Evolutionary conservation across 2,113 vertebrate genomes (phyloP), one percentile per base, ranked within the genome.

Genomic region (Mixornis gularis): DNA sequence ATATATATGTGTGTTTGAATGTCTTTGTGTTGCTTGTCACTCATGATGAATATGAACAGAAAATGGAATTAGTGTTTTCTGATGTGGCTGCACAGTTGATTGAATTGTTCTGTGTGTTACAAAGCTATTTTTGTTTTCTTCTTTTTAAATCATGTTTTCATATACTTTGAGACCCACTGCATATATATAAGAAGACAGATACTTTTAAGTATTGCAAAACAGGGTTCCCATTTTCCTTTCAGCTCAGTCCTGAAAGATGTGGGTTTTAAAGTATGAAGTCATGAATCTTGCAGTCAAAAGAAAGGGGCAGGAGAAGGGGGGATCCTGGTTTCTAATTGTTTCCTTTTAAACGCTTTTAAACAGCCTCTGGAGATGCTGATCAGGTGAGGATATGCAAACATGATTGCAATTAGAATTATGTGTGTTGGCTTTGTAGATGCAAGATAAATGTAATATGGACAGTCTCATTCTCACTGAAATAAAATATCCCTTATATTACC

Each of bases 261-360:
- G 4, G 0, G 10, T 81, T 78, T 78, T 20, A 43, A 84, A 72
- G 66, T 48, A 78, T 1, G 7, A 51, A 12, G 25, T 44, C 13
- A 25, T 0, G 0, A 60, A 65, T 24, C 38, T 46, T 87, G 29
- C 40, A 44, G 6, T 59, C 18, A 66, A 66, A 83, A 76, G 16
- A 3, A 10, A 44, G 25, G 32, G 9, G 4, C 3, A 1, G 26
- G 24, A 56, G 32, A 3, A 4, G 7, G 3, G 5, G 16, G 8
- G 5, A 36, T 26, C 13, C 13, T 0, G 1, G 2, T 62, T 62
- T 62, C 26, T 62, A 36, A 16, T 17, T 62, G 32, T 66, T 70
- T 60, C 8, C 36, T 60, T 62, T 66, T 52, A 40, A 79, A 79
- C 66, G 9, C 17, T 62, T 79, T 46, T 66, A 34, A 18, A 13